Percentiles rank a stretch among this genome's conserved stretches.
These are phyloP conservation scores for Notiomystis cincta DNA, from an alignment of 2,113 vertebrate genomes.

Conservation along the genomic window DNA sequence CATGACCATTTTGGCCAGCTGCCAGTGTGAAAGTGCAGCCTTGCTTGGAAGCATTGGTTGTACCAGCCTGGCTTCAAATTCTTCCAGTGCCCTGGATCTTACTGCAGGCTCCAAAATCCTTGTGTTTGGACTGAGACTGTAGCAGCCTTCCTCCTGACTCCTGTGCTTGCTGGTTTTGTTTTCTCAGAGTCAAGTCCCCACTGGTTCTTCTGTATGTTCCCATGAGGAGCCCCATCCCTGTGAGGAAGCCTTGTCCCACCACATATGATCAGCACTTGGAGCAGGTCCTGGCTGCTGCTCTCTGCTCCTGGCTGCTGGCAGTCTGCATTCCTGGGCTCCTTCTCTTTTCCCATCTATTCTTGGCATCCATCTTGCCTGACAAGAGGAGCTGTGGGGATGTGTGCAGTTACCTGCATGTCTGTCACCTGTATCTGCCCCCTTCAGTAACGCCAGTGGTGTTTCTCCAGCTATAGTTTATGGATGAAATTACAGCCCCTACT, in stretches of 20 bases:
- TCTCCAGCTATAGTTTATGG: background rate
- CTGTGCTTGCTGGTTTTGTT: background rate
- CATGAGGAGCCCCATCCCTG: fast-evolving
- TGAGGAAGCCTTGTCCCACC: background rate
- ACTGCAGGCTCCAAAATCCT: background rate
- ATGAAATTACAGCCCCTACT: background rate
- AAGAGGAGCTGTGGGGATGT: background rate
- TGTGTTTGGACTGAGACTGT: background rate
- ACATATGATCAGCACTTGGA: fast-evolving
- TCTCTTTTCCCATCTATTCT: background rate
- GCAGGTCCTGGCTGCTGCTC: background rate
- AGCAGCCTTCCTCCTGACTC: background rate
- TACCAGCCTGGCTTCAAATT: background rate
- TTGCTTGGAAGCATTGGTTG: background rate
- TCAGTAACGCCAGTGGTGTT: background rate
- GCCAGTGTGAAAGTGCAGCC: background rate
- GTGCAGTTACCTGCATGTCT: background rate
- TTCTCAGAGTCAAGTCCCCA: background rate
- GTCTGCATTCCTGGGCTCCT: background rate
- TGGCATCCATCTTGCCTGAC: background rate
- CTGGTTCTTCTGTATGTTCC: background rate
- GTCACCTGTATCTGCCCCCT: background rate
- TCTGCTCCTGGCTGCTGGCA: background rate
- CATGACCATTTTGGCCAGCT: background rate
- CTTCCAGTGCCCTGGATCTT: background rate